These are phyloP conservation scores for Morphnarchus princeps DNA, from an alignment of 2,113 vertebrate species.

Conservation along the genomic window DNA sequence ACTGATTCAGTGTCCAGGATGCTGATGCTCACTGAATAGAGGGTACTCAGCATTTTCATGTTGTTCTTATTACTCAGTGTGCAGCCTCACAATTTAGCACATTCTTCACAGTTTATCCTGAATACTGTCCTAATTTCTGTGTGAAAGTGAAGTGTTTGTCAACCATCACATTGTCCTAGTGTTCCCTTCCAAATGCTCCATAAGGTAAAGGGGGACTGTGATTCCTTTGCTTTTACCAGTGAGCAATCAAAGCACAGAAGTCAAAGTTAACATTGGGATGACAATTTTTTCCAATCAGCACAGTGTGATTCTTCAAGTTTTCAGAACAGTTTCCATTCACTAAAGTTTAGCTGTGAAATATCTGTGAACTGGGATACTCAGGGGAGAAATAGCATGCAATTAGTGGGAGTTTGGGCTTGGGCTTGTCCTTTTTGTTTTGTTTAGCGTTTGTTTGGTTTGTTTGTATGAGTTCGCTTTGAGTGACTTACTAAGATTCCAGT, in stretches of 20 bases:
- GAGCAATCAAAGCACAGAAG: background rate
- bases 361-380: background rate
- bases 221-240: background rate
- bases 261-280: background rate
- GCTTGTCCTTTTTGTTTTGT: background rate
- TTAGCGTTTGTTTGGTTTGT: background rate
- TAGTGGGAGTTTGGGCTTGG: background rate
- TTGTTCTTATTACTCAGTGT: background rate
- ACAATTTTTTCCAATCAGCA: background rate
- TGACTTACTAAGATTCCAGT: background rate
- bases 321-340: background rate
- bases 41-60: background rate
- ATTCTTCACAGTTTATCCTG: background rate
- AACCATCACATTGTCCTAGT: background rate
- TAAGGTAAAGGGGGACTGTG: background rate
- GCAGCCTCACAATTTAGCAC: background rate
- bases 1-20: background rate
- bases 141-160: background rate
- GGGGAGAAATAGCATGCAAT: background rate
- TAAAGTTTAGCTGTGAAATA: background rate
- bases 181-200: background rate
- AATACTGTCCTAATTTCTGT: background rate
- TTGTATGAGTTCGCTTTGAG: background rate
- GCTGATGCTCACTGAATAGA: background rate
- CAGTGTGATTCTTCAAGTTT: background rate